Base-by-base conservation (phyloP, 2,113 vertebrate genomes). In the Tretioscincus oriximinensis region DNA sequence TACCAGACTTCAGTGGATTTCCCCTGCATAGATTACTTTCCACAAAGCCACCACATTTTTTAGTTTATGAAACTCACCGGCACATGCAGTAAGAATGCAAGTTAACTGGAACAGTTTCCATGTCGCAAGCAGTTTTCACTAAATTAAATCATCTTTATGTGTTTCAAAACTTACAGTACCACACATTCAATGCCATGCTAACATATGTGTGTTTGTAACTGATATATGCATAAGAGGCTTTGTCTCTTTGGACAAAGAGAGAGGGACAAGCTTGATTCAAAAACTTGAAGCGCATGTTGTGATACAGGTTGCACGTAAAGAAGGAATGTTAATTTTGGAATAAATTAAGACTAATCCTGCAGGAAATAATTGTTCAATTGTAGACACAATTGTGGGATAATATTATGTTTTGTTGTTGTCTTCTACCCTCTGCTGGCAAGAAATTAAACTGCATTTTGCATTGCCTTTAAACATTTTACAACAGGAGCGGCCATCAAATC, bases 371-470 rank as follows among this genome's bases (percentile, higher is more conserved):
- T n/a, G n/a, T n/a, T n/a, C n/a, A n/a, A n/a, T 9, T 74, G 54
- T 29, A n/a, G 3, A 9, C 0, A 4, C 24, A 45, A 45, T 76
- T 83, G 14, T 2, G 5, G 1, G 51, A 31, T 9, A 7, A 1
- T 60, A 9, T 12, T 41, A 61, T 71, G 0, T 1, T 0, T 0
- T 66, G 76, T 58, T 41, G 84, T 71, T 12, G 31, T 70, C 11
- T 1, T 61, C 88, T 82, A 77, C 85, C 92, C 87, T 84, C 91
- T 92, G 12, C 89, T 90, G 91, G 87, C 28, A 65, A 74, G 2
- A 31, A 51, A 20, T 21, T 5, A 31, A 51, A 20, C 24, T 5
- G 1, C 20, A 20, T 72, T 64, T 84, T 73, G 9, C 16, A 21
- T 65, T 77, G 75, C 41, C 31, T 76, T n/a, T 2, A 28, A 65